A percentile compares a stretch with the other conserved stretches of the same genome.
Evolutionary conservation across 2,888 invertebrate genomes (phyloP).

Genomic region (Lasioglossum malachurum): DNA sequence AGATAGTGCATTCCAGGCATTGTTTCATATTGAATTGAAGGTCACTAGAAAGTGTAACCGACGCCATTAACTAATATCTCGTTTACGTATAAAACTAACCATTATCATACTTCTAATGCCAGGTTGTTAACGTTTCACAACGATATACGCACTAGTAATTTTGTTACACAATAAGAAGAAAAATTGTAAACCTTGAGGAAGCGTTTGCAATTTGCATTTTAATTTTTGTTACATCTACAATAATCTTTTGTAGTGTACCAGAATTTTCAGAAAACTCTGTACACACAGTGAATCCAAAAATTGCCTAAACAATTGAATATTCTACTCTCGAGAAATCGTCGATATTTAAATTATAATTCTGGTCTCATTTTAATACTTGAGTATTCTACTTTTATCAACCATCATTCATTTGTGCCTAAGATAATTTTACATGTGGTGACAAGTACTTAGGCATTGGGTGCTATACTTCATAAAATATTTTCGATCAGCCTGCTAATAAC

Average conservation of each 20-base stretch:
- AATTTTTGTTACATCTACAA: neutral
- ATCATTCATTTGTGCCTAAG: too few relatives aligned
- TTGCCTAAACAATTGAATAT: neutral
- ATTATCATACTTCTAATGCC: neutral
- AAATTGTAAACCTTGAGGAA: neutral
- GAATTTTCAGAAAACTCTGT: neutral
- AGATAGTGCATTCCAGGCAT: slow-evolving; percentile 31
- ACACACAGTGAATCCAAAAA: neutral
- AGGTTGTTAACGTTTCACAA: neutral
- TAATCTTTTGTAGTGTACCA: neutral
- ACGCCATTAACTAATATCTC: neutral
- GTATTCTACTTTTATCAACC: too few relatives aligned
- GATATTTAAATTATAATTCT: too few relatives aligned
- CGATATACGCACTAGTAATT: neutral
- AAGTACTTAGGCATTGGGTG: too few relatives aligned
- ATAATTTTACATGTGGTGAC: too few relatives aligned
- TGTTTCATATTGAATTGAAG: slow-evolving; percentile 36
- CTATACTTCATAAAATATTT: too few relatives aligned
- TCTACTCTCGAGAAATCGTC: neutral
- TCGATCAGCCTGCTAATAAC: too few relatives aligned
- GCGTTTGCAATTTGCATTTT: neutral
- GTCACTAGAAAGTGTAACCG: slow-evolving; percentile 2
- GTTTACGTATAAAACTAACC: neutral
- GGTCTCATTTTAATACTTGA: too few relatives aligned
- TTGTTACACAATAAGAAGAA: neutral